phyloP scores from a whole-genome alignment of 2,888 invertebrate genomes.

The Danaus chrysippus region DNA sequence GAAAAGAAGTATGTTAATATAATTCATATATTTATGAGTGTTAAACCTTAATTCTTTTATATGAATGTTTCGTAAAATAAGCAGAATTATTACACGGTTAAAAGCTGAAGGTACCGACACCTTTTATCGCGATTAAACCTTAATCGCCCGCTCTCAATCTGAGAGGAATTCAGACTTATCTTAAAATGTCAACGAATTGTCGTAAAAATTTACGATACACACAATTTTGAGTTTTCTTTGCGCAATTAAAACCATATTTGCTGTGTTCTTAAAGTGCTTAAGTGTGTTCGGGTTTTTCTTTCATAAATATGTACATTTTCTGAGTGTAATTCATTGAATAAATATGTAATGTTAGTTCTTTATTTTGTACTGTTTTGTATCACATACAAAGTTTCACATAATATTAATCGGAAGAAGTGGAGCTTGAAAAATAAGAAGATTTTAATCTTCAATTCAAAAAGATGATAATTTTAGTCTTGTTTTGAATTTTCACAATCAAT shows the following conservation, averaged over 20 bases:
- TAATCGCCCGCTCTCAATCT: slow-evolving; percentile 28
- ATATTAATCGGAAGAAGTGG: no score
- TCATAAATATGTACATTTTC: neutral
- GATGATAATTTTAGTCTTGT: no score
- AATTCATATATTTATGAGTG: no score
- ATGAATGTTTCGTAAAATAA: no score
- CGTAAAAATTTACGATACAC: slow-evolving; percentile 29
- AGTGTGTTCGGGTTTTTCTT: neutral
- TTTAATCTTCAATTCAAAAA: no score
- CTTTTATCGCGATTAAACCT: slow-evolving; percentile 21
- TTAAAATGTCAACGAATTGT: slow-evolving; percentile 33
- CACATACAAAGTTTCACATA: no score
- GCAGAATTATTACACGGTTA: slow-evolving; percentile 11
- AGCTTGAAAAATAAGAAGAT: no score
- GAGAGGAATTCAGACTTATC: slow-evolving; percentile 23
- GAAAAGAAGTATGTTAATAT: no score
- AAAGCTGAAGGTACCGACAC: slow-evolving; percentile 15
- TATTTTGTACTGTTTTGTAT: neutral
- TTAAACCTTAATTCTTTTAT: no score
- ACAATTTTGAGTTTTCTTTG: slow-evolving; percentile 18
- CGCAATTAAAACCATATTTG: slow-evolving; percentile 9
- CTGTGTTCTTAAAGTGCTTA: neutral
- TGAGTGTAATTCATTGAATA: neutral
- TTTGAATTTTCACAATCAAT: no score
- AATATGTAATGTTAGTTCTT: neutral